phyloP scores from a whole-genome alignment of 2,113 vertebrate genomes.

The Microcebus murinus region DNA sequence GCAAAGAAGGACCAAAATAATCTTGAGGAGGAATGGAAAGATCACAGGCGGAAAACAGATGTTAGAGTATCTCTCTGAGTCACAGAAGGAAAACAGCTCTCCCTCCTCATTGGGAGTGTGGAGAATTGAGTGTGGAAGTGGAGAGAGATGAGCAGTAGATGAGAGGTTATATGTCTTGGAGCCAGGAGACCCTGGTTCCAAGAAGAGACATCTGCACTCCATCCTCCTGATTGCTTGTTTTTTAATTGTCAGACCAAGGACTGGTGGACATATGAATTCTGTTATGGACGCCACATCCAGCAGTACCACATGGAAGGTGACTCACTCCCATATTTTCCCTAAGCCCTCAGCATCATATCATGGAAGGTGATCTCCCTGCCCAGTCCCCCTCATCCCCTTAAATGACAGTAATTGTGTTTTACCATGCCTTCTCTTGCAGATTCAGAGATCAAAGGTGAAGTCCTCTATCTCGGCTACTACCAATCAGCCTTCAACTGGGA shows the following conservation, averaged over 20 bases:
- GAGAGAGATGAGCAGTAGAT: not conserved
- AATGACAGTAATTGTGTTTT: not conserved
- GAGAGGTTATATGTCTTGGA: not conserved
- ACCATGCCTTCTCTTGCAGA: conserved; percentile 82
- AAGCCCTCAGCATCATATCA: conserved; percentile 28
- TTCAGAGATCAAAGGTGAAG: conserved; percentile 94
- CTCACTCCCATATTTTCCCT: not conserved
- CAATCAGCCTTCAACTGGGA: conserved; percentile 95
- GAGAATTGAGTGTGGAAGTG: not conserved
- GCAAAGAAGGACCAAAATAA: not conserved
- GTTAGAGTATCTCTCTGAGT: not conserved
- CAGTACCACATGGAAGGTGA: conserved; percentile 96
- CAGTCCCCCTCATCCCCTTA: not conserved
- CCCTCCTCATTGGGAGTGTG: not conserved
- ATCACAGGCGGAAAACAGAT: not conserved
- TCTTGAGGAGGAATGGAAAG: not conserved
- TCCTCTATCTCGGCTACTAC: conserved; percentile 94
- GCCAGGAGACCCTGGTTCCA: not conserved
- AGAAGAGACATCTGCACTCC: not conserved
- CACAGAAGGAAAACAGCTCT: not conserved
- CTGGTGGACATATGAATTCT: conserved; percentile 98
- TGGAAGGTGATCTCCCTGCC: not conserved
- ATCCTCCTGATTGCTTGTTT: not conserved
- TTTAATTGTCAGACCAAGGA: conserved; percentile 92
- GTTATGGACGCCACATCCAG: conserved; percentile 93